phyloP scores from a whole-genome alignment of 2,888 invertebrate genomes.

The Ophion ventricosus region DNA sequence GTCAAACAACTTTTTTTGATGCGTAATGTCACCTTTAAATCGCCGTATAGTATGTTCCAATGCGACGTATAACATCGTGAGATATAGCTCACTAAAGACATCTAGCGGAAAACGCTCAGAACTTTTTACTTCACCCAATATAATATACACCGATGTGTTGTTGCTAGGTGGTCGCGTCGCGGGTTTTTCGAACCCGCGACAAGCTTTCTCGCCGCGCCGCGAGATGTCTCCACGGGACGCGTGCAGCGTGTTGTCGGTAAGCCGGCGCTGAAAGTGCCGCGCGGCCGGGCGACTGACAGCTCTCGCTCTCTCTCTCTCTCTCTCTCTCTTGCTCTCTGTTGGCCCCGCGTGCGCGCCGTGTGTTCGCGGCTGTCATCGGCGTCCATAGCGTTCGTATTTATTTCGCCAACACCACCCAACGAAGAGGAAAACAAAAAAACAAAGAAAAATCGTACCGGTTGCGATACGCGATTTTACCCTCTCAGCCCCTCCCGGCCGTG shows the following conservation, averaged over 20 bases:
- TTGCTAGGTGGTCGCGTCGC: slow-evolving; percentile 74
- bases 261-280: slow-evolving; percentile 11
- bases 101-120: no score
- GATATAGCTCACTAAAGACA: no score
- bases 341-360: slow-evolving; percentile 6
- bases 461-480: neutral
- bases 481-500: neutral
- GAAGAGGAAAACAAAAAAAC: neutral
- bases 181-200: slow-evolving; percentile 45
- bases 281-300: slow-evolving; percentile 64
- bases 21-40: no score
- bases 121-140: no score
- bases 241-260: slow-evolving; percentile 70
- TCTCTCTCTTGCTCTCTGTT: neutral
- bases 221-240: slow-evolving; percentile 1
- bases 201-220: neutral
- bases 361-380: slow-evolving; percentile 79
- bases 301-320: slow-evolving; percentile 25
- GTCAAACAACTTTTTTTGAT: no score
- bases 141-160: slow-evolving; percentile 73
- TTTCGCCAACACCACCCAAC: slow-evolving; percentile 70
- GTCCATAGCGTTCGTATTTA: slow-evolving; percentile 70
- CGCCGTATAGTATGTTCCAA: no score
- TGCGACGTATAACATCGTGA: no score
- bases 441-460: slow-evolving; percentile 24